Base-by-base conservation (phyloP, 2,113 vertebrate genomes). In the Pangasianodon hypophthalmus region DNA sequence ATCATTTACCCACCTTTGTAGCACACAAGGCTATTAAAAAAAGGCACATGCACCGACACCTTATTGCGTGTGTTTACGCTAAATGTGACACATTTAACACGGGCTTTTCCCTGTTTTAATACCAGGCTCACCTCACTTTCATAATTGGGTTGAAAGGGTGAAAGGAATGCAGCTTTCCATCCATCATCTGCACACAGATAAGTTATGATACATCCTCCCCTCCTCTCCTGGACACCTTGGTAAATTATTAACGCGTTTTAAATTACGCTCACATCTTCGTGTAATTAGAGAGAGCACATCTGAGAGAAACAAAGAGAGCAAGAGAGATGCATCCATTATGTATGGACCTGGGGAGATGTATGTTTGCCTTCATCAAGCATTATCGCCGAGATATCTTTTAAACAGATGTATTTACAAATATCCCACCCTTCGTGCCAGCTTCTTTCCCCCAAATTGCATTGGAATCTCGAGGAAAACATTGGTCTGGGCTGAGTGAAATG, bases 171-270 rank as follows among this genome's bases (percentile, higher is more conserved):
- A 71, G 89, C 89, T 85, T 91, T 90, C 77, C 88, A 84, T 87
- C 88, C 89, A 89, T 92, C 91, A 91, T 79, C 87, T 56, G 32
- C 77, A 41, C 60, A 41, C 29, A 89, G 89, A 88, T 84, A 86
- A 79, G 73, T 86, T 89, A 69, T 73, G 46, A 75, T 80, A 71
- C 87, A 37, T 37, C 46, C 80, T 44, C 71, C 67, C 64, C 84
- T 50, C 75, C 75, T 54, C 48, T 56, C 46, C 10, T 13, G 11
- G 64, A 52, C 92, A 58, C 87, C 84, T 83, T 26, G 1, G 80
- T 95, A 83, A 94, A 96, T 95, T 95, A 95, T 95, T 95, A 81
- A 95, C 92, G 84, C 86, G 56, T 88, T 92, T 94, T 92, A 90
- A 93, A 94, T 92, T 88, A 90, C 50, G 69, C 90, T 88, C 87